Evolutionary conservation across 2,113 vertebrate genomes (phyloP).

Genomic region (Stercorarius parasiticus): DNA sequence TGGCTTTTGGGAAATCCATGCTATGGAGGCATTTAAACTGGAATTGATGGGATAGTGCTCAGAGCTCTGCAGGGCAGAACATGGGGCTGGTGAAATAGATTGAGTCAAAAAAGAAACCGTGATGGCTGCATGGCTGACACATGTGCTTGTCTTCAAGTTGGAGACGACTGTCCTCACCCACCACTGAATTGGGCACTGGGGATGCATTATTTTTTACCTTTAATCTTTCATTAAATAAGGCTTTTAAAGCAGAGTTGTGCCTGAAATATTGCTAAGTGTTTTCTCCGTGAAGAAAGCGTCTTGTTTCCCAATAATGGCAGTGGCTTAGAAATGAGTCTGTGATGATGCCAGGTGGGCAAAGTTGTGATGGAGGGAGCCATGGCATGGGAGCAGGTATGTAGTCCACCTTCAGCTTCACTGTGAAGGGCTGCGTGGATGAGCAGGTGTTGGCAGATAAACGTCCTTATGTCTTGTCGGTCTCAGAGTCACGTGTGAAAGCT

Average conservation of each 20-base stretch:
- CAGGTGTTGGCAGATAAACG: neutral
- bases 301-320: neutral
- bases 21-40: neutral
- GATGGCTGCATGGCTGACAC: neutral
- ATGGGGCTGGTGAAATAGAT: neutral
- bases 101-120: accelerated
- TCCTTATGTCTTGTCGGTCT: neutral
- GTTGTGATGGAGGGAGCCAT: accelerated
- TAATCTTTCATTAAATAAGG: neutral
- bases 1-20: neutral
- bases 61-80: neutral
- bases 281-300: neutral
- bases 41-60: neutral
- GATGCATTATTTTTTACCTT: neutral
- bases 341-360: neutral
- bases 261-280: neutral
- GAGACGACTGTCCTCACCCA: neutral
- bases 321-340: neutral
- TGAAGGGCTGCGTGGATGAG: neutral
- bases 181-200: neutral
- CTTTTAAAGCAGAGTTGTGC: neutral
- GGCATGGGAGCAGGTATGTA: neutral
- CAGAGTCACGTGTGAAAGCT: neutral
- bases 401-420: neutral
- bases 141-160: neutral